Evolutionary conservation across 2,797 vertebrate genomes (phyloP), one percentile per base, ranked within the genome.

Genomic region (Toxotes lorentzi): DNA sequence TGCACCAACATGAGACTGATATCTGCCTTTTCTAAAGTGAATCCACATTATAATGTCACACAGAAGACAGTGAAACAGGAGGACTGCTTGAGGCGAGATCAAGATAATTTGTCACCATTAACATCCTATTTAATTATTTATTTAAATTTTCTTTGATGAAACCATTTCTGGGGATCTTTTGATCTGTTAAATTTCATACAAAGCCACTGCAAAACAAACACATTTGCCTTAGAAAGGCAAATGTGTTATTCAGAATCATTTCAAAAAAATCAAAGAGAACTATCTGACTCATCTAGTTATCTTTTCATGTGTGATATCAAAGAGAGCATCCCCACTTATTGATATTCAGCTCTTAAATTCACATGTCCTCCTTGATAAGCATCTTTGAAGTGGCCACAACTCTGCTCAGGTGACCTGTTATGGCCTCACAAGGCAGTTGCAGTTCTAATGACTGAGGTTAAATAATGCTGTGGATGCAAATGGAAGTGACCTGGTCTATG

Each of bases 341-440:
- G 27, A 82, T 81, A 54, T 84, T 73, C 60, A 81, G 23, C 23
- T 78, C 43, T 81, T 68, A 56, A 34, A 81, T 65, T 75, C 1
- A 79, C 40, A 53, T 79, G 62, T 24, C 21, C n/a, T 70, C 14
- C 56, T 74, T 60, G 12, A 89, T 38, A 30, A 63, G 47, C 3
- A 27, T 6, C 73, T 87, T 85, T 90, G 76, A 86, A 88, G 75
- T 62, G 30, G 4, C 53, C n/a, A 68, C 54, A 34, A 34, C 45
- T 68, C 74, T 56, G 48, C 53, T 79, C 41, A 64, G 61, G 5
- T 63, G 13, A 45, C 71, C 61, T 53, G 6, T 24, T 64, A 45
- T 13, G 38, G 45, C 43, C 62, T 34, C 16, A 65, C n/a, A n/a
- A 61, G 51, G 24, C 67, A 59, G 58, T 19, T 45, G 17, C 21